Conservation (phyloP, 2,113 vertebrate genomes). For the Typhlomys cinereus region DNA sequence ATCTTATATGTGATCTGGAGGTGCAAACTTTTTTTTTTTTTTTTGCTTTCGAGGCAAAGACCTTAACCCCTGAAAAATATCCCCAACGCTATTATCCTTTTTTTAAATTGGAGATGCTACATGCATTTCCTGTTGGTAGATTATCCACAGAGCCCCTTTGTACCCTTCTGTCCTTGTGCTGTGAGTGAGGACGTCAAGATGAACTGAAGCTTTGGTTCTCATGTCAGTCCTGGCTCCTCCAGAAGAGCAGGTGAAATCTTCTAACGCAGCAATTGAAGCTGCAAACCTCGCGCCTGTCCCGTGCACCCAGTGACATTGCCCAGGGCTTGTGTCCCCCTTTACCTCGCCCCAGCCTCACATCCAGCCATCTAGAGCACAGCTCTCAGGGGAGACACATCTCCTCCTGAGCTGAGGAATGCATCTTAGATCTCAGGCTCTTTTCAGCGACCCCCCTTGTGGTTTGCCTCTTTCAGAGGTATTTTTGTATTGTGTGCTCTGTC, state of each 20-base stretch:
- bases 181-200: neutral
- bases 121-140: neutral
- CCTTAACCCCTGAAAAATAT: too few species aligned
- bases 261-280: too few species aligned
- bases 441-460: neutral
- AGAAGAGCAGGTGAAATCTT: neutral
- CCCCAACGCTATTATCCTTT: too few species aligned
- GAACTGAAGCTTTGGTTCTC: neutral
- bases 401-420: fast-evolving
- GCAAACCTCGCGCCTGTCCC: neutral
- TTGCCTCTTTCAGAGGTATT: neutral
- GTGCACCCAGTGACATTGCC: fast-evolving
- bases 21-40: too few species aligned
- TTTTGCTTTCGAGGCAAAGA: too few species aligned
- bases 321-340: too few species aligned
- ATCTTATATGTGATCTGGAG: too few species aligned
- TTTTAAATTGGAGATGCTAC: neutral
- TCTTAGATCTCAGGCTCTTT: too few species aligned
- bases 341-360: fast-evolving
- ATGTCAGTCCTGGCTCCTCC: neutral
- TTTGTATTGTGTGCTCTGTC: neutral
- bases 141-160: neutral
- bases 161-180: neutral
- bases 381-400: fast-evolving
- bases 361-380: fast-evolving